Conservation (phyloP, 2,797 vertebrate species). For the Urocyon cinereoargenteus region DNA sequence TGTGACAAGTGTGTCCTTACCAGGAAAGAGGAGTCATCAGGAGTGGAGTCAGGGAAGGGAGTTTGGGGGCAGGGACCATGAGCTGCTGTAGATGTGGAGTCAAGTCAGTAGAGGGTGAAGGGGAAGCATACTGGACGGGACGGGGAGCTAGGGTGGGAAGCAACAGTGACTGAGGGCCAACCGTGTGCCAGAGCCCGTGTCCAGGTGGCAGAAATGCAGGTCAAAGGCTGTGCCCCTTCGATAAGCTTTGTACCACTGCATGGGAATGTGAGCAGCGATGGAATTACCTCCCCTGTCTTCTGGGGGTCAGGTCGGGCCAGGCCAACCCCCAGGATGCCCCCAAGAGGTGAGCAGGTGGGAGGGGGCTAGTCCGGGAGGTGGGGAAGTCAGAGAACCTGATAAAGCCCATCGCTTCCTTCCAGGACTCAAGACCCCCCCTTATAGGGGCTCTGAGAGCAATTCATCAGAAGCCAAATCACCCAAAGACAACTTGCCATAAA, state of each 20-base stretch:
- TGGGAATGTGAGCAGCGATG: accelerated
- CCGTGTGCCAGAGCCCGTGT: background rate
- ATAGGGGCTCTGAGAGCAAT: background rate
- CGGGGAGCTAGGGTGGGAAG: background rate
- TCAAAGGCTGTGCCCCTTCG: background rate
- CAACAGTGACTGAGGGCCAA: background rate
- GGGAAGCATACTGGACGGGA: background rate
- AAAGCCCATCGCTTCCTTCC: conserved; percentile 25
- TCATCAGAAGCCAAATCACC: conserved; percentile 51
- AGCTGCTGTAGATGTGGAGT: background rate
- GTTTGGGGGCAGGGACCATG: background rate
- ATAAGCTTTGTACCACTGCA: background rate
- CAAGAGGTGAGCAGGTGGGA: background rate
- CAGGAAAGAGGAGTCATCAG: background rate
- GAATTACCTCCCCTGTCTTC: background rate
- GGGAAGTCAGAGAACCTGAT: background rate
- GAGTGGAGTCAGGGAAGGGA: background rate
- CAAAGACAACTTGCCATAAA: conserved; percentile 6
- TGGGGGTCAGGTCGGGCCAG: background rate
- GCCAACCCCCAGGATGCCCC: background rate
- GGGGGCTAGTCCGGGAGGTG: accelerated
- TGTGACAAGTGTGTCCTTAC: background rate
- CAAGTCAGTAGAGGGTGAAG: background rate
- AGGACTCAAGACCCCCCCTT: background rate
- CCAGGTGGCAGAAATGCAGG: background rate